phyloP scores from a whole-genome alignment of 2,797 vertebrate genomes.

The Hoplostethus mediterraneus region DNA sequence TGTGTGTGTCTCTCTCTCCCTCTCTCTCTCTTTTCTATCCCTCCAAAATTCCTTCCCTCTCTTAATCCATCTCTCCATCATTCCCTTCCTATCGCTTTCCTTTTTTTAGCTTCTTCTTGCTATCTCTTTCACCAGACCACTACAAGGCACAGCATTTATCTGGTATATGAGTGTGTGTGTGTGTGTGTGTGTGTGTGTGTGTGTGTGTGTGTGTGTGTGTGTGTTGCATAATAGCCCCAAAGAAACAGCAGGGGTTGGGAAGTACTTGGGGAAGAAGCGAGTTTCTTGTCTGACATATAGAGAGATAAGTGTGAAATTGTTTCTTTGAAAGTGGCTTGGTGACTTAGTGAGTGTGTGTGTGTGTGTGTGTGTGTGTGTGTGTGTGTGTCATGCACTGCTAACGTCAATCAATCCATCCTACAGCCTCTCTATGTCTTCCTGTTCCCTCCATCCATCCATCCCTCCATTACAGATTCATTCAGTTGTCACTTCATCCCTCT shows the following conservation, averaged over 20 bases:
- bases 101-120: slow-evolving; percentile 13
- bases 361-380: not conserved
- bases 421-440: slow-evolving; percentile 2
- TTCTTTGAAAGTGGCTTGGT: not conserved
- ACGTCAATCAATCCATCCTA: slow-evolving; percentile 7
- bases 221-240: slow-evolving; percentile 29
- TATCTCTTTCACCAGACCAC: slow-evolving; percentile 25
- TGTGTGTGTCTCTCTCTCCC: too few relatives aligned
- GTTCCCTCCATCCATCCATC: slow-evolving; percentile 7
- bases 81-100: not conserved
- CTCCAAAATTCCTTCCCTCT: slow-evolving; percentile 11
- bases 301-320: not conserved
- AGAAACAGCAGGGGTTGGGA: slow-evolving; percentile 14
- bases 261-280: slow-evolving; percentile 26
- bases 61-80: slow-evolving; percentile 9
- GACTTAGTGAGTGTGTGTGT: not conserved
- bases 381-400: not conserved
- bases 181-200: slow-evolving; percentile 23
- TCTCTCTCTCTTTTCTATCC: not conserved
- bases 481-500: slow-evolving; percentile 13
- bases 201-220: slow-evolving; percentile 16
- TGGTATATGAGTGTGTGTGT: slow-evolving; percentile 21
- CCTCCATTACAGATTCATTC: slow-evolving; percentile 1
- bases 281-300: slow-evolving; percentile 16
- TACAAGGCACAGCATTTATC: slow-evolving; percentile 28